Percentiles rank a stretch among this genome's conserved stretches.
phyloP scores from a whole-genome alignment of 2,797 vertebrate species.

The Gymnoscopelus microlampas region DNA sequence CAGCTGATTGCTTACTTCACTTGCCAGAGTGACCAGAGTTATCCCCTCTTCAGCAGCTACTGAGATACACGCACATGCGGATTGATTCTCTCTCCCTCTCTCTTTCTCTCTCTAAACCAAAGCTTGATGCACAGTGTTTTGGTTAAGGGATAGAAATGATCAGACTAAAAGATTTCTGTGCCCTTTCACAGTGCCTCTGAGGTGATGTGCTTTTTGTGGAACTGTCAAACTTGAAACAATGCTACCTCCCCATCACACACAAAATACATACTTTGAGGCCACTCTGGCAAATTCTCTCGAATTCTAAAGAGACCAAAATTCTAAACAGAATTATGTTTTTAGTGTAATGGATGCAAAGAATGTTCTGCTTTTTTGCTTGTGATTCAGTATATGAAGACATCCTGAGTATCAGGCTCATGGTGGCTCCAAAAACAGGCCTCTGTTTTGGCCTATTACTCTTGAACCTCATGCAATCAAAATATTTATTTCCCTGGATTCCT shows the following conservation, averaged over 20 bases:
- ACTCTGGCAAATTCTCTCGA: slow-evolving; percentile 13
- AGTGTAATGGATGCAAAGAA: slow-evolving; percentile 15
- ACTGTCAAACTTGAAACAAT: slow-evolving; percentile 3
- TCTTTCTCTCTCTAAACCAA: background rate
- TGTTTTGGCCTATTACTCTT: too few species aligned
- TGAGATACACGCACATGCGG: slow-evolving; percentile 43
- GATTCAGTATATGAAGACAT: slow-evolving; percentile 29
- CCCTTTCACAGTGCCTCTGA: slow-evolving; percentile 25
- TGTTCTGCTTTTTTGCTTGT: slow-evolving; percentile 18
- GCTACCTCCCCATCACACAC: background rate
- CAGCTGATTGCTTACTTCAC: slow-evolving; percentile 83
- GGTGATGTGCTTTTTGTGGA: slow-evolving; percentile 29
- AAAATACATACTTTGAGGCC: slow-evolving; percentile 15
- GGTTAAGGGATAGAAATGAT: slow-evolving; percentile 35
- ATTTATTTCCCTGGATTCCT: too few species aligned
- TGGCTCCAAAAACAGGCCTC: too few species aligned
- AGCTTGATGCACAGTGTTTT: slow-evolving; percentile 16
- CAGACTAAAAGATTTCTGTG: slow-evolving; percentile 25
- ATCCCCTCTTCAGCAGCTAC: slow-evolving; percentile 71
- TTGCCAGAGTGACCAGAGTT: slow-evolving; percentile 74
- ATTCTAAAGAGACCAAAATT: slow-evolving; percentile 9
- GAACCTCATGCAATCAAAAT: too few species aligned
- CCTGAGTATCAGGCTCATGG: slow-evolving; percentile 23
- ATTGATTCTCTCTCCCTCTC: background rate
- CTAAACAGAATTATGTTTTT: slow-evolving; percentile 20